phyloP scores from a whole-genome alignment of 2,113 vertebrate species.

The Otocyon megalotis region DNA sequence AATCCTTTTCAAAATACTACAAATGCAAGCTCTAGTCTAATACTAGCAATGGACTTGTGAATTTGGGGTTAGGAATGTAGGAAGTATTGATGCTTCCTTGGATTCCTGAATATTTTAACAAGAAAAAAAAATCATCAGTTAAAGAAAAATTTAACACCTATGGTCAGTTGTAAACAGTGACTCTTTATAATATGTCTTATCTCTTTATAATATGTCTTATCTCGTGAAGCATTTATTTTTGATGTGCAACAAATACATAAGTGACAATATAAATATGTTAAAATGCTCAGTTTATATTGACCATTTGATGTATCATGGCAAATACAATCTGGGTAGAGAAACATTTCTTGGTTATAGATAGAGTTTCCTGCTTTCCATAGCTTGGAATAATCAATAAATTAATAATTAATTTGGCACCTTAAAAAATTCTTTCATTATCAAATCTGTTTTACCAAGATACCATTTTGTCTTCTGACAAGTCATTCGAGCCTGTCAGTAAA shows the following conservation, averaged over 20 bases:
- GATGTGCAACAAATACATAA: constrained; percentile 62
- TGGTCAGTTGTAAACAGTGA: constrained; percentile 71
- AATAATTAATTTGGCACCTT: constrained; percentile 56
- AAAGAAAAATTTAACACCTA: constrained; percentile 73
- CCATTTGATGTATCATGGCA: constrained; percentile 45
- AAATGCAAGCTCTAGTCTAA: constrained; percentile 51
- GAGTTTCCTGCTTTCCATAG: constrained; percentile 22
- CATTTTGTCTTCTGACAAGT: constrained; percentile 52
- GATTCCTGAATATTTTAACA: constrained; percentile 64
- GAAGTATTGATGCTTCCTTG: constrained; percentile 16
- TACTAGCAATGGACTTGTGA: background rate
- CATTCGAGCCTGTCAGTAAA: constrained; percentile 44
- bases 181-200: constrained; percentile 62
- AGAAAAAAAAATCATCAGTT: constrained; percentile 53
- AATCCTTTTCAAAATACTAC: constrained; percentile 44
- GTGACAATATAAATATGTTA: constrained; percentile 68
- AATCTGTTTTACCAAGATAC: constrained; percentile 50
- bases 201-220: constrained; percentile 66
- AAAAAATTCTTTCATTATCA: constrained; percentile 50
- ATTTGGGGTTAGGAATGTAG: background rate
- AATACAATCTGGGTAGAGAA: constrained; percentile 24
- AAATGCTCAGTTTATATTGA: constrained; percentile 60
- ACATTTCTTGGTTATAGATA: constrained; percentile 48
- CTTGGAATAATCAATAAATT: constrained; percentile 36
- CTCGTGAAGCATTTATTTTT: constrained; percentile 67